Evolutionary conservation across 2,113 vertebrate genomes (phyloP), one percentile per base, ranked within the genome.

Genomic region (Mirza zaza): DNA sequence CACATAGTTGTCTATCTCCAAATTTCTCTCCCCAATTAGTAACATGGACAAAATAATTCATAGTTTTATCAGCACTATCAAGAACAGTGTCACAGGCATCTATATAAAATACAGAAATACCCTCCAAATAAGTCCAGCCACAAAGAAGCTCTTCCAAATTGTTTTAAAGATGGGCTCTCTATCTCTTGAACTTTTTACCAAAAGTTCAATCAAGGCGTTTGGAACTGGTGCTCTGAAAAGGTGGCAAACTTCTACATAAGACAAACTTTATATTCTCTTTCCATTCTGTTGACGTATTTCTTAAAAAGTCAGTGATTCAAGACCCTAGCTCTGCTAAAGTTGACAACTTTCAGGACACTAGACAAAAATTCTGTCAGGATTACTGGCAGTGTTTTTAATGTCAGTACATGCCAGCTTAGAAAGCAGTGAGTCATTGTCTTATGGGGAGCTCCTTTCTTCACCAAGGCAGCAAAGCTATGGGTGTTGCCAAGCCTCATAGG

Each of bases 261-360:
- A 50, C 59, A 68, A 85, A 65, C 55, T 88, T 83, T 5, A 0
- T n/a, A 21, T 90, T 84, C 42, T 93, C 39, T 63, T 92, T 61
- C n/a, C 18, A 29, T 55, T 13, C 52, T 95, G 27, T 63, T 94
- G 88, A 95, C 81, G 75, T 55, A 36, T 92, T 95, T 92, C 81
- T 87, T 94, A 13, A 92, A 95, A 82, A 61, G 52, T 36, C 57
- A 88, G 34, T 88, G 42, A 82, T 86, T 96, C 75, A 79, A 89
- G 61, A 77, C 14, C 18, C 65, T 84, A 48, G 50, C 76, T 96
- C 61, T 92, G 39, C 42, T 77, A n/a, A 57, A 92, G 65, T 59
- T 84, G 57, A 94, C 13, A 94, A 76, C 59, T 65, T 79, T 96
- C 67, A 88, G 77, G 77, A 90, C 52, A 86, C 65, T 57, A 96